These are phyloP conservation scores for Pyrrhosoma nymphula DNA, from an alignment of 2,888 invertebrate species.

Conservation along the genomic window DNA sequence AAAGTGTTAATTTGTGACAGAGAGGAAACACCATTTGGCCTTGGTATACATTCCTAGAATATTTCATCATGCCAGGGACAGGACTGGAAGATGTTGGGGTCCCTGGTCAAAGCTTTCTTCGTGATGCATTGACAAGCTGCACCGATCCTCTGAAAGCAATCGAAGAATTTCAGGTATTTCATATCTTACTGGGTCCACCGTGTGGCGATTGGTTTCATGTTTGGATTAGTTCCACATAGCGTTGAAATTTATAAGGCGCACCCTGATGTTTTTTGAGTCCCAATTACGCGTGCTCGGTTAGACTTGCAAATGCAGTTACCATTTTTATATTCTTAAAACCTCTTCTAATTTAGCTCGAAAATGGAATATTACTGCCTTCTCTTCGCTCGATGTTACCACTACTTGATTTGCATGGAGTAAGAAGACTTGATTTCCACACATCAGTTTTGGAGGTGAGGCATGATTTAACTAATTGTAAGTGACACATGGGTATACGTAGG, in stretches of 20 bases:
- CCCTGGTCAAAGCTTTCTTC: conserved; percentile 91
- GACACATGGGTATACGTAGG: background rate
- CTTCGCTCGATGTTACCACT: conserved; percentile 96
- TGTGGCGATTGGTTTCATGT: background rate
- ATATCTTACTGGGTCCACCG: background rate
- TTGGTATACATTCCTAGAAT: background rate
- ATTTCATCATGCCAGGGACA: conserved; percentile 40
- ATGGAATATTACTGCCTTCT: conserved; percentile 95
- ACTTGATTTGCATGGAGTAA: conserved; percentile 95
- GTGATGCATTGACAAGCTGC: conserved; percentile 95
- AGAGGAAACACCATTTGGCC: background rate
- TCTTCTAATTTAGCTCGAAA: conserved; percentile 84
- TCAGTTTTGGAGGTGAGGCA: conserved; percentile 89
- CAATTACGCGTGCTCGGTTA: background rate
- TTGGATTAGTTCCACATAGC: background rate
- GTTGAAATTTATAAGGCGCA: background rate
- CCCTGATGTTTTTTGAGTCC: background rate
- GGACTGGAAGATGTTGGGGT: conserved; percentile 92
- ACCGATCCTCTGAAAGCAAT: conserved; percentile 98
- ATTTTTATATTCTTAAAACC: background rate
- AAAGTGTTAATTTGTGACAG: background rate
- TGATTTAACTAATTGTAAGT: background rate
- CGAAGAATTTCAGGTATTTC: conserved; percentile 93
- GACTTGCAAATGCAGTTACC: background rate
- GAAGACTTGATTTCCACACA: conserved; percentile 95